Evolutionary conservation across 2,113 vertebrate species (phyloP).

Genomic region (Callaeas wilsoni): DNA sequence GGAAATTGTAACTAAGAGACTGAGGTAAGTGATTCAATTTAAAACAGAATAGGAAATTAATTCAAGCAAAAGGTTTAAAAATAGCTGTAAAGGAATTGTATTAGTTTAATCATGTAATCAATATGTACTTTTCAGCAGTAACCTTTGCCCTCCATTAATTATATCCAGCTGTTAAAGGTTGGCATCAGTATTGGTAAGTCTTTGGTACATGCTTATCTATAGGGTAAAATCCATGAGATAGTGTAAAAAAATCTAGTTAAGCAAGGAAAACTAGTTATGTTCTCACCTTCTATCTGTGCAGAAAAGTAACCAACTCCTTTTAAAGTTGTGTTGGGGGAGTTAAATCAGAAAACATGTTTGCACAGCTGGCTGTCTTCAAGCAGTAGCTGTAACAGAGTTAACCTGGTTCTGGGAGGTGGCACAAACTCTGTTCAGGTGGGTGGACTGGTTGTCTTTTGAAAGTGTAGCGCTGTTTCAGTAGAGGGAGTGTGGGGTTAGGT

Average conservation of each 20-base stretch:
- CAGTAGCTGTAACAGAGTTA: background rate
- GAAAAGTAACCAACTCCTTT: background rate
- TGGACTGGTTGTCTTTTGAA: background rate
- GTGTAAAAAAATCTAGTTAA: background rate
- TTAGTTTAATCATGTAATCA: background rate
- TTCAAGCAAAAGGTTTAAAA: background rate
- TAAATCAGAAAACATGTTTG: background rate
- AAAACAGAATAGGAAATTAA: background rate
- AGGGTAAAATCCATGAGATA: background rate
- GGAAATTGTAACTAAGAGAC: background rate
- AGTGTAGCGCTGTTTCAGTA: background rate
- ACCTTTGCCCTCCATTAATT: background rate
- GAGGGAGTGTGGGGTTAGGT: background rate
- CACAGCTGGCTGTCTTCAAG: background rate
- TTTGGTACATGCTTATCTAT: background rate
- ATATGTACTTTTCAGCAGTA: background rate
- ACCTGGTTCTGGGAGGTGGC: background rate
- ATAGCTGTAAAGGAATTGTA: background rate
- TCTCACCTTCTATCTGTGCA: background rate
- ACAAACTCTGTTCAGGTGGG: background rate
- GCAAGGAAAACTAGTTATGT: background rate
- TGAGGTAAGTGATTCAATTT: background rate
- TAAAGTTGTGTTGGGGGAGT: background rate
- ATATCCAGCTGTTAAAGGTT: background rate
- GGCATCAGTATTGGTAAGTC: background rate